A percentile compares a stretch with the other conserved stretches of the same genome.
These are phyloP conservation scores for Raja brachyura DNA, from an alignment of 2,113 vertebrate species.

Conservation along the genomic window DNA sequence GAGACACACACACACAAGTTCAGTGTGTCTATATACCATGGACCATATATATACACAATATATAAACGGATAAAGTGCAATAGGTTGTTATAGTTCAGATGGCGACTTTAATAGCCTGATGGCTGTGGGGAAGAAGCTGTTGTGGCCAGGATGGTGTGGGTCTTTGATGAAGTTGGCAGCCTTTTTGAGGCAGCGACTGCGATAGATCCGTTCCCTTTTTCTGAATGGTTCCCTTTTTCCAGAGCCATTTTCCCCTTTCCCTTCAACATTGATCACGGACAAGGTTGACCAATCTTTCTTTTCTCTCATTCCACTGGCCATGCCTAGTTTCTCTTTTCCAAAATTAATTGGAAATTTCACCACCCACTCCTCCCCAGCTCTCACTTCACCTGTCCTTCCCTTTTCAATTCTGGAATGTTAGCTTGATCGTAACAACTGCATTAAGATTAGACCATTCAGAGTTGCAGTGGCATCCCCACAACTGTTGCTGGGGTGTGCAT, in stretches of 20 bases:
- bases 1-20: no score
- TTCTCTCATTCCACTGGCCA: not conserved
- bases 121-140: no score
- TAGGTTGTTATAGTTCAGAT: no score
- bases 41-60: no score
- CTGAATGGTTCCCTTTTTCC: not conserved
- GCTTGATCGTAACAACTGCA: not conserved
- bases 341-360: not conserved
- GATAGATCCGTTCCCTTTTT: no score
- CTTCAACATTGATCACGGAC: not conserved
- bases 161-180: no score
- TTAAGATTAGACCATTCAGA: not conserved
- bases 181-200: no score
- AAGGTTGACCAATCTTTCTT: not conserved
- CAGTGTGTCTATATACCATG: no score
- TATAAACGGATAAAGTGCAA: no score
- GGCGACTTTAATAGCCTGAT: no score
- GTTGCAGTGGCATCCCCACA: not conserved
- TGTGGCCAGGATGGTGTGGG: no score
- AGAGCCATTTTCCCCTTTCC: not conserved
- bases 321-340: not conserved
- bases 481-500: not conserved
- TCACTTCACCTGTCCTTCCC: not conserved
- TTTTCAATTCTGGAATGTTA: not conserved
- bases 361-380: not conserved